These are phyloP conservation scores for Sebastes diaconus DNA, from an alignment of 2,797 vertebrate genomes.

Conservation along the genomic window DNA sequence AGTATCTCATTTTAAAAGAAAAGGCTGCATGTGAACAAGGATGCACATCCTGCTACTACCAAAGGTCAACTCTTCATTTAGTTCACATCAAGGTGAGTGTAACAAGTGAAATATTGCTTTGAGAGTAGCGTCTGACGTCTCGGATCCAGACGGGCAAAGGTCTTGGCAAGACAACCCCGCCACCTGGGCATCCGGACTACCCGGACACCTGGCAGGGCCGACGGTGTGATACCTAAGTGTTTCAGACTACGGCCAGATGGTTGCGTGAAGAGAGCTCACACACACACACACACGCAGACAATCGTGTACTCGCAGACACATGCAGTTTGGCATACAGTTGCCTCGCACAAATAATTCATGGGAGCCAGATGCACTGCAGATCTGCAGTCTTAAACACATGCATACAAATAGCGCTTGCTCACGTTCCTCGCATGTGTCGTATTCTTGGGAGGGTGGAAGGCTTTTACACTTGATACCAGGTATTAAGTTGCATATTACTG, in stretches of 20 bases:
- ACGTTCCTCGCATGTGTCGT: neutral
- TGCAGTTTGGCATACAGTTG: constrained; percentile 59
- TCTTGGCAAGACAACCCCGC: constrained; percentile 32
- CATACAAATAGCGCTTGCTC: constrained; percentile 25
- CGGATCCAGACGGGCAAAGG: constrained; percentile 37
- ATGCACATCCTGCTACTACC: neutral
- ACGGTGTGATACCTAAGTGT: constrained; percentile 71
- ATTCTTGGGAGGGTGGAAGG: constrained; percentile 10
- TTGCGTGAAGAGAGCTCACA: constrained; percentile 42
- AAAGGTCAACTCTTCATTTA: constrained; percentile 26
- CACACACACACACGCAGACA: constrained; percentile 35
- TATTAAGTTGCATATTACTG: neutral
- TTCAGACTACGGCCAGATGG: constrained; percentile 79
- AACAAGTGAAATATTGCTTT: constrained; percentile 44
- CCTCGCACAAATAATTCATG: constrained; percentile 77
- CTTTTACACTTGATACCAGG: constrained; percentile 2
- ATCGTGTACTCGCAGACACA: constrained; percentile 24
- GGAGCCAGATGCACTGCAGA: constrained; percentile 68
- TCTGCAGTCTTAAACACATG: constrained; percentile 38
- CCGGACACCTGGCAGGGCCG: constrained; percentile 71
- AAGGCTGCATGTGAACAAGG: neutral
- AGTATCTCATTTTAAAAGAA: neutral
- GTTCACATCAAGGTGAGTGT: constrained; percentile 16
- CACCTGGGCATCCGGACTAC: constrained; percentile 54
- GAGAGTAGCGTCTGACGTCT: neutral